phyloP scores from a whole-genome alignment of 2,888 invertebrate genomes.

The Acleris cristana region DNA sequence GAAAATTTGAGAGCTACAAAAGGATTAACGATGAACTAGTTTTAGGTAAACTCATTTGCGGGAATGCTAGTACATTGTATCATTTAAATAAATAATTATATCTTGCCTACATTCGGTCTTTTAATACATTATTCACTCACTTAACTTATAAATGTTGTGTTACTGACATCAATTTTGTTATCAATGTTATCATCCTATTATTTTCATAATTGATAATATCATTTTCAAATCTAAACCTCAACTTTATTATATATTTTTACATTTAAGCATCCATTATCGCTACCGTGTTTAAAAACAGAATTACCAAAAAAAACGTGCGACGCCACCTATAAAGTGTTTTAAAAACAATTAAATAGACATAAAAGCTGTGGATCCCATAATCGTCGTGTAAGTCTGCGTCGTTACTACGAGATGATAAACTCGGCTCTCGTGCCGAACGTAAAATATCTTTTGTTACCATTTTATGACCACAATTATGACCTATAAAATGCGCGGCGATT shows the following conservation, averaged over 20 bases:
- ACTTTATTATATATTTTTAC: not conserved
- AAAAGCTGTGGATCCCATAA: constrained; percentile 70
- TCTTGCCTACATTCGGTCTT: too few relatives aligned
- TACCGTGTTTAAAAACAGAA: constrained; percentile 52
- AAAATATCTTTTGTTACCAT: constrained; percentile 82
- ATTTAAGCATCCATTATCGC: constrained; percentile 39
- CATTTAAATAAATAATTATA: too few relatives aligned
- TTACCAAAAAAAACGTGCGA: constrained; percentile 55
- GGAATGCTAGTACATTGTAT: too few relatives aligned
- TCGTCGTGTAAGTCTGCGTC: constrained; percentile 67
- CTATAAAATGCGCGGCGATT: constrained; percentile 82
- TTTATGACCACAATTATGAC: constrained; percentile 83
- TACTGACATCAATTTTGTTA: too few relatives aligned
- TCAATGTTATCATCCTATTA: too few relatives aligned
- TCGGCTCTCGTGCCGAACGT: constrained; percentile 78
- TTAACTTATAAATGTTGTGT: too few relatives aligned
- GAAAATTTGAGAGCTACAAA: too few relatives aligned
- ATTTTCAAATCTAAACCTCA: not conserved
- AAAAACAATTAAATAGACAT: constrained; percentile 74
- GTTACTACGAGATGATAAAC: constrained; percentile 77
- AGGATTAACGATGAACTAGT: too few relatives aligned
- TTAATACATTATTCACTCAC: too few relatives aligned
- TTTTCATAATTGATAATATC: too few relatives aligned
- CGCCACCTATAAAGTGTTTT: constrained; percentile 55
- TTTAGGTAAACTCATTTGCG: too few relatives aligned